phyloP scores from a whole-genome alignment of 2,113 vertebrate genomes.

The Solenodon paradoxus region DNA sequence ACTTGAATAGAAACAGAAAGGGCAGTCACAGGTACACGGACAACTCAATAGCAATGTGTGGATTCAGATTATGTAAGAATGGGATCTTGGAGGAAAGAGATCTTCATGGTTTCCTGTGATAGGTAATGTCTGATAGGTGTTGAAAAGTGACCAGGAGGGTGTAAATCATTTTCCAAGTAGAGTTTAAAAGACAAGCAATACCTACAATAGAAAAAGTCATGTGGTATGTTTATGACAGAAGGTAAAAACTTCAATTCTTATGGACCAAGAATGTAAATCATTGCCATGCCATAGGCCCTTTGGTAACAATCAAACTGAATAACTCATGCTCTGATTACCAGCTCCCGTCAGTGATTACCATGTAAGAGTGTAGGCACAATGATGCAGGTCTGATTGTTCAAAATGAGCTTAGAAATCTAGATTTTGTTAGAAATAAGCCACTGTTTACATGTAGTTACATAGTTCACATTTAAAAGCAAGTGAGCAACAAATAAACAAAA shows the following conservation, averaged over 20 bases:
- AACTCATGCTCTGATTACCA: neutral
- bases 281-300: neutral
- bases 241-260: neutral
- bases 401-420: neutral
- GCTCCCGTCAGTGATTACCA: neutral
- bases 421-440: neutral
- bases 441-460: neutral
- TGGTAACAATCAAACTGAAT: neutral
- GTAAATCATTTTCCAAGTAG: neutral
- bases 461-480: neutral
- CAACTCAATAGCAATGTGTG: neutral
- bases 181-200: neutral
- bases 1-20: neutral
- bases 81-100: neutral
- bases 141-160: neutral
- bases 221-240: neutral
- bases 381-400: no score
- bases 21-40: neutral
- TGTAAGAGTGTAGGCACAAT: neutral
- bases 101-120: neutral
- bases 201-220: neutral
- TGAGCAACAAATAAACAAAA: neutral
- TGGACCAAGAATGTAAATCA: neutral
- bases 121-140: neutral
- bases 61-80: neutral